A percentile compares a stretch with the other conserved stretches of the same genome.
phyloP scores from a whole-genome alignment of 2,888 invertebrate genomes.

The Tubulanus polymorphus region DNA sequence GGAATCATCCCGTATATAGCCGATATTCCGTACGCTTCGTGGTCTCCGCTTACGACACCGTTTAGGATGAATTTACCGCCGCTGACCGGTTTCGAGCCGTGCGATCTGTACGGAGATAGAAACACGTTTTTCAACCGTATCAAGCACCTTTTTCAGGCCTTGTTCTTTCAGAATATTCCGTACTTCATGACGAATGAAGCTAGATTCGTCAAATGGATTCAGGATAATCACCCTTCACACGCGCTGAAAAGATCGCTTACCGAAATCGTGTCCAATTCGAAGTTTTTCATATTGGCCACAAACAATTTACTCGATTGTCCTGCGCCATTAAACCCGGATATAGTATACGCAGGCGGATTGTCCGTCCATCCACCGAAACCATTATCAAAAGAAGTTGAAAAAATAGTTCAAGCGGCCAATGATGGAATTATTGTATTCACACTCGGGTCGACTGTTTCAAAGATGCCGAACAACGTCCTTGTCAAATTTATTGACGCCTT shows the following conservation, averaged over 20 bases:
- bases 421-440: slow-evolving; percentile 25
- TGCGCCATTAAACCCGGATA: slow-evolving; percentile 20
- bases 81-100: neutral
- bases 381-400: slow-evolving; percentile 18
- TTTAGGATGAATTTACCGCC: neutral
- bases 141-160: neutral
- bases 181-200: neutral
- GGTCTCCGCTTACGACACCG: slow-evolving; percentile 3
- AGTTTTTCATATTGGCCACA: slow-evolving; percentile 19
- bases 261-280: slow-evolving; percentile 12
- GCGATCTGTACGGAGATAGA: neutral
- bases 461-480: slow-evolving; percentile 14
- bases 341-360: slow-evolving; percentile 22
- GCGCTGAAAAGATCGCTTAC: neutral
- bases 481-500: slow-evolving; percentile 19
- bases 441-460: slow-evolving; percentile 21
- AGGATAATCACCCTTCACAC: neutral
- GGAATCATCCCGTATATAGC: slow-evolving; percentile 13
- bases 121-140: neutral
- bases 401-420: slow-evolving; percentile 19
- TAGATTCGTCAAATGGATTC: neutral
- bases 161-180: neutral
- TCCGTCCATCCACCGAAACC: slow-evolving; percentile 14
- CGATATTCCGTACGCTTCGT: slow-evolving; percentile 14
- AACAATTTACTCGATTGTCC: slow-evolving; percentile 24